Conservation (phyloP, 37 sponge, comb jelly and placozoan species). For the Corticium candelabrum region DNA sequence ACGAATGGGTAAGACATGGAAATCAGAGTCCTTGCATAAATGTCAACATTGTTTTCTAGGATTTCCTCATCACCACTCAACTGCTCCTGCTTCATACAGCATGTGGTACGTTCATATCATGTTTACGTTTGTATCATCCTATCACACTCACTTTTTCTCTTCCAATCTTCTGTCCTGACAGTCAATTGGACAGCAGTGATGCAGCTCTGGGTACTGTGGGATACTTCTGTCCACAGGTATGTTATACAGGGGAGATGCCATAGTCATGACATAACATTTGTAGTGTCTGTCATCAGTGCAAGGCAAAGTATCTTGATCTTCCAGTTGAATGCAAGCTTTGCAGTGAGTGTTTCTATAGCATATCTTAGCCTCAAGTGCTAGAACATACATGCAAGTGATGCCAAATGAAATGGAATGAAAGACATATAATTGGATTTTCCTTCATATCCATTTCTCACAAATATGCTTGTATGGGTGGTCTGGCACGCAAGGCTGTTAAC, state of each 20-base stretch:
- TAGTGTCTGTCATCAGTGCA: conserved; percentile 46
- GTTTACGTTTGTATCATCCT: conserved; percentile 1
- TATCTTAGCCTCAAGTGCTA: too few species aligned
- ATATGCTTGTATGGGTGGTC: too few species aligned
- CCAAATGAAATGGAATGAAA: background rate
- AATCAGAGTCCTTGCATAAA: background rate
- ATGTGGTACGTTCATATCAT: conserved; percentile 15
- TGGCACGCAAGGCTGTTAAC: too few species aligned
- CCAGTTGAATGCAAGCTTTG: conserved; percentile 74
- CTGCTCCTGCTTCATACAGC: conserved; percentile 1
- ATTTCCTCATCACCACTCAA: conserved; percentile 14
- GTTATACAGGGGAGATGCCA: conserved; percentile 2
- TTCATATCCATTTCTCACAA: too few species aligned
- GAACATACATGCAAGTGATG: too few species aligned
- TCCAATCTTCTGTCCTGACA: conserved; percentile 33
- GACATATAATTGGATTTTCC: background rate
- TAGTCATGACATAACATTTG: background rate
- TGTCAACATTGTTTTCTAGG: conserved; percentile 34
- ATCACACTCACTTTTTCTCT: too few species aligned
- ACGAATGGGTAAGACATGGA: conserved; percentile 68
- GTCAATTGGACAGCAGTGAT: background rate
- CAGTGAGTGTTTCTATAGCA: background rate
- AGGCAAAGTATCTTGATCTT: conserved; percentile 83
- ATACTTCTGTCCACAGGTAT: conserved; percentile 79
- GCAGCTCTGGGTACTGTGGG: conserved; percentile 15